Base-by-base conservation (phyloP, 2,113 vertebrate species). In the Romanogobio albipinnatus region DNA sequence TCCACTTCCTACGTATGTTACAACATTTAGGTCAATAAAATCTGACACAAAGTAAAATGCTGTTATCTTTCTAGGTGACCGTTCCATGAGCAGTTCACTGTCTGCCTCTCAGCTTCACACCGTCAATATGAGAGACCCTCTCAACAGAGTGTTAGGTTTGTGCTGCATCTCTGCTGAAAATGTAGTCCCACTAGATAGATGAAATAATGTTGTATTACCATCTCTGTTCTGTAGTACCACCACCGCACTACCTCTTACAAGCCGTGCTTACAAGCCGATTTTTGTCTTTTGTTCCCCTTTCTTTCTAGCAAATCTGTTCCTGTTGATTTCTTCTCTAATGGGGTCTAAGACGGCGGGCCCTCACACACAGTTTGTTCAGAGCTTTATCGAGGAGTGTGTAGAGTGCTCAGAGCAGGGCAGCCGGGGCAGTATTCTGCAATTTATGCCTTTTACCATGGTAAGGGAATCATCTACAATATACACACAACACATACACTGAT, bases 401-500 rank as follows among this genome's bases (percentile, higher is more conserved):
- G 96, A 96, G 82, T 99, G 97, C 77, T 92, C 97, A 89, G 97
- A 99, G 88, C 97, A 98, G 92, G 97, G 97, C 82, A 96, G 96
- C 90, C 96, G 96, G 0, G 96, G 96, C 14, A 98, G 96, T 92
- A 98, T 99, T 90, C 93, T 99, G 43, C 98, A 99, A 94, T 99
- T 99, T 93, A 97, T 99, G 97, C 98, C 98, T 43, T 99, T 99
- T 74, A 98, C 97, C 79, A 98, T 99, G 87, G 98, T 99, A 92
- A 96, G 97, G 88, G 76, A 70, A 88, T 45, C 76, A 14, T 26
- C 19, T 70, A 5, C 15, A n/a, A 47, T 47, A 26, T 59, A 64
- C 22, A 10, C 22, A 24, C 36, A 15, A 5, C 19, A 33, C 36
- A 15, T 43, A 49, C 84, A n/a, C n/a, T 19, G 11, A 51, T 61